Evolutionary conservation across 1,140 invertebrate genomes (phyloP).

Genomic region (Tyrophagus putrescentiae): DNA sequence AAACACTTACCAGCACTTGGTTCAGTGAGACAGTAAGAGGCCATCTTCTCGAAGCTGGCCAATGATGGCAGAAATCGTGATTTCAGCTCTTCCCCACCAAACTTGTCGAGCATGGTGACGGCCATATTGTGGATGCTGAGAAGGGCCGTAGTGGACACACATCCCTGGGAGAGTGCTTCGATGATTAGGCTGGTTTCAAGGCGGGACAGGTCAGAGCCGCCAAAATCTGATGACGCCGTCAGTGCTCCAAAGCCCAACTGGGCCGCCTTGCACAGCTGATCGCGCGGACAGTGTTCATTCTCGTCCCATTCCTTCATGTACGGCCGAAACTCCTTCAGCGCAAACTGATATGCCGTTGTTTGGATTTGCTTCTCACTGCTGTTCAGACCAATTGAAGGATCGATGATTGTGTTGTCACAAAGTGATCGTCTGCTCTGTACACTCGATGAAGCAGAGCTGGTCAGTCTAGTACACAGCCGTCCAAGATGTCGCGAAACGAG

Average conservation of each 20-base stretch:
- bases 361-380: conserved; percentile 45
- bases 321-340: conserved; percentile 44
- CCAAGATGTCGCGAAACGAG: neutral
- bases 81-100: conserved; percentile 66
- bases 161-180: conserved; percentile 46
- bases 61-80: conserved; percentile 70
- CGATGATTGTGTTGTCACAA: conserved; percentile 16
- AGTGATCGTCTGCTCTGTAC: neutral
- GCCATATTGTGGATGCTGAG: conserved; percentile 50
- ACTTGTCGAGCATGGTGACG: conserved; percentile 59
- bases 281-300: conserved; percentile 37
- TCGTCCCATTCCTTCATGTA: conserved; percentile 46
- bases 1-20: conserved; percentile 45
- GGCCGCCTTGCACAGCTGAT: conserved; percentile 36
- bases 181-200: conserved; percentile 47
- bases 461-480: neutral
- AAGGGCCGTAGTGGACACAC: conserved; percentile 46
- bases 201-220: conserved; percentile 42
- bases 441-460: neutral
- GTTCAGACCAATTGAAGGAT: conserved; percentile 38
- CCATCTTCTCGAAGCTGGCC: conserved; percentile 46
- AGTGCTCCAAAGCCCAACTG: conserved; percentile 46
- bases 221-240: conserved; percentile 41
- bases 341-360: conserved; percentile 42
- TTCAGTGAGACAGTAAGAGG: conserved; percentile 48